Evolutionary conservation across 2,113 vertebrate species (phyloP).

Genomic region (Eclectus roratus): DNA sequence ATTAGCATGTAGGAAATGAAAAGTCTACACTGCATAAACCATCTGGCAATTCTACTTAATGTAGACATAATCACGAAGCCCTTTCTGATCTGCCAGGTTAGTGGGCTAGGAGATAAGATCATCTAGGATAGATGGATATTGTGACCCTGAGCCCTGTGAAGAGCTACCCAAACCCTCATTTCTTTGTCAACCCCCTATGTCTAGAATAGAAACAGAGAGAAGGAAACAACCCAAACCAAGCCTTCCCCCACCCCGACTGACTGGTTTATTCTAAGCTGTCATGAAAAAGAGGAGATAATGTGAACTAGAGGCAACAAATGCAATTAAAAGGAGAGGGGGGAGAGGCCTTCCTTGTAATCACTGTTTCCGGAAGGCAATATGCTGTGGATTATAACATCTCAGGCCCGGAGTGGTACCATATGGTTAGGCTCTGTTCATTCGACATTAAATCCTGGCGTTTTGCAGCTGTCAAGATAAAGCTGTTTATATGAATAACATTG

Average conservation of each 20-base stretch:
- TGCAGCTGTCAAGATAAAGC: conserved; percentile 81
- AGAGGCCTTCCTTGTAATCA: conserved; percentile 45
- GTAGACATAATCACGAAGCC: background rate
- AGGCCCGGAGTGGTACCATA: conserved; percentile 74
- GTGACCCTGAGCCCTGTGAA: background rate
- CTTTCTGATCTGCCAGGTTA: background rate
- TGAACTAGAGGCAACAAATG: background rate
- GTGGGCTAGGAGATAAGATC: background rate
- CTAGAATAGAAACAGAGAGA: background rate
- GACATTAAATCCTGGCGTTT: conserved; percentile 81
- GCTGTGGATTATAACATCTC: conserved; percentile 67
- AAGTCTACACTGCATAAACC: background rate
- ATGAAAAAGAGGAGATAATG: background rate
- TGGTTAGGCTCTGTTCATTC: conserved; percentile 72
- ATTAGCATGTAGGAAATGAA: background rate
- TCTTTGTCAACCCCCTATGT: background rate
- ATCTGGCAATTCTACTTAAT: background rate
- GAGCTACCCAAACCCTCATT: background rate
- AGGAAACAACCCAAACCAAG: background rate
- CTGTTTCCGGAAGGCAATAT: conserved; percentile 66
- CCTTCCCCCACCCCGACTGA: background rate
- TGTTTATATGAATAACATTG: conserved; percentile 79
- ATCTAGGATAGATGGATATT: background rate
- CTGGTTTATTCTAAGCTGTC: background rate
- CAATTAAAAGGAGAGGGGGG: conserved; percentile 18